phyloP scores from a whole-genome alignment of 2,888 invertebrate species.

The Steinernema hermaphroditum region DNA sequence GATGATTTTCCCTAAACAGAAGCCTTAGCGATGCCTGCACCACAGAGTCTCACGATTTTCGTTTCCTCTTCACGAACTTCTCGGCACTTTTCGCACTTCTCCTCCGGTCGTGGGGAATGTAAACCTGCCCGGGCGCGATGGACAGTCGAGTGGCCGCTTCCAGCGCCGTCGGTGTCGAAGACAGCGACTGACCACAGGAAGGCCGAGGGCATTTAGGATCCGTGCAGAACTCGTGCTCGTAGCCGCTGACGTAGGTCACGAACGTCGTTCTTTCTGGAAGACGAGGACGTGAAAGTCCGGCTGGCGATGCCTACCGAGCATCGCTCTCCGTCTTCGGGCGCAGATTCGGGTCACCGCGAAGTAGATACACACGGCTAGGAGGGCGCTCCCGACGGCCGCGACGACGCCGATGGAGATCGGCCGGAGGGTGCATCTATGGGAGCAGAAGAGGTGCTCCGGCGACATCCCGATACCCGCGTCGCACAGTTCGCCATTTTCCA shows the following conservation, averaged over 20 bases:
- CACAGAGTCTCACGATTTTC: too few relatives aligned
- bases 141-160: conserved; percentile 16
- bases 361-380: not conserved
- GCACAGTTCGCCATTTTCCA: conserved; percentile 49
- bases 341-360: not conserved
- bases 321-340: not conserved
- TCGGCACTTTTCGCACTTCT: not conserved
- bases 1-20: conserved; percentile 9
- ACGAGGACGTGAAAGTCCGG: too few relatives aligned
- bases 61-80: conserved; percentile 24
- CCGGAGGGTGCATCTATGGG: not conserved
- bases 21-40: too few relatives aligned
- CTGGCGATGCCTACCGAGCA: not conserved
- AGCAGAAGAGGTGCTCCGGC: conserved; percentile 27
- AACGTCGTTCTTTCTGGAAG: conserved; percentile 5
- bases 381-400: not conserved
- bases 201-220: conserved; percentile 5
- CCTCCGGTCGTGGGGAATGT: not conserved
- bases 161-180: not conserved
- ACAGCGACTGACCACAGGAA: not conserved
- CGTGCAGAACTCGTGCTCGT: conserved; percentile 27
- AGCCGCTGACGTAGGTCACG: conserved; percentile 11
- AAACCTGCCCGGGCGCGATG: conserved; percentile 9
- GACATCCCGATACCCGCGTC: conserved; percentile 43
- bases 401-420: not conserved